phyloP scores from a whole-genome alignment of 2,113 vertebrate species.

The Odocoileus hemionus region DNA sequence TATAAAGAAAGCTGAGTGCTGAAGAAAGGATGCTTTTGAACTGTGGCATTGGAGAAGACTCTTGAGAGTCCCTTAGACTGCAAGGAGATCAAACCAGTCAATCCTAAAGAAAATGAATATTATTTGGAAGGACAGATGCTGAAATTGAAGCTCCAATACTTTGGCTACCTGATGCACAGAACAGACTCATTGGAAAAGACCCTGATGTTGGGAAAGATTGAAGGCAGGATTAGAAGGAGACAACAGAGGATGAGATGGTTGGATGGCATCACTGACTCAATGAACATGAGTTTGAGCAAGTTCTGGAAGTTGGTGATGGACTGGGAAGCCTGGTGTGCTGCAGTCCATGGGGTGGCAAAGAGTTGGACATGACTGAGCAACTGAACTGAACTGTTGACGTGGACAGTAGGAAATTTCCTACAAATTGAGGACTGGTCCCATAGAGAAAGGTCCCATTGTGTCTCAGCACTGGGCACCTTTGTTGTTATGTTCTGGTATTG shows the following conservation, averaged over 20 bases:
- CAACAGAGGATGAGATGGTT: neutral
- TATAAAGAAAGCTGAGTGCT: neutral
- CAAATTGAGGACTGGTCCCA: neutral
- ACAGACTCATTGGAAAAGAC: neutral
- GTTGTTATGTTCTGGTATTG: rapidly evolving
- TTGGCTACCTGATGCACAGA: neutral
- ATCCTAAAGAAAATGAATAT: neutral
- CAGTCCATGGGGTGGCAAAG: neutral
- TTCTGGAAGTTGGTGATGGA: neutral
- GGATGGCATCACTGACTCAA: neutral
- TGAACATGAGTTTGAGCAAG: neutral
- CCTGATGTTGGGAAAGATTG: neutral
- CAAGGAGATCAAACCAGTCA: neutral
- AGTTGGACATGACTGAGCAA: rapidly evolving
- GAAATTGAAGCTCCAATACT: neutral
- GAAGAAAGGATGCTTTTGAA: neutral
- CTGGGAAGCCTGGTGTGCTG: neutral
- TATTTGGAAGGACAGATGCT: neutral
- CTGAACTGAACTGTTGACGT: neutral
- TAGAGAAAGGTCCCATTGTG: neutral
- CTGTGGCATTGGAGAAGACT: neutral
- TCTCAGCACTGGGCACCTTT: neutral
- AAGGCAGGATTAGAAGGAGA: neutral
- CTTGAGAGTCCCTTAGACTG: neutral
- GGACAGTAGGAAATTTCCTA: neutral